Evolutionary conservation across 2,113 vertebrate species (phyloP), one percentile per base, ranked within the genome.

Genomic region (Clarias macrocephalus): DNA sequence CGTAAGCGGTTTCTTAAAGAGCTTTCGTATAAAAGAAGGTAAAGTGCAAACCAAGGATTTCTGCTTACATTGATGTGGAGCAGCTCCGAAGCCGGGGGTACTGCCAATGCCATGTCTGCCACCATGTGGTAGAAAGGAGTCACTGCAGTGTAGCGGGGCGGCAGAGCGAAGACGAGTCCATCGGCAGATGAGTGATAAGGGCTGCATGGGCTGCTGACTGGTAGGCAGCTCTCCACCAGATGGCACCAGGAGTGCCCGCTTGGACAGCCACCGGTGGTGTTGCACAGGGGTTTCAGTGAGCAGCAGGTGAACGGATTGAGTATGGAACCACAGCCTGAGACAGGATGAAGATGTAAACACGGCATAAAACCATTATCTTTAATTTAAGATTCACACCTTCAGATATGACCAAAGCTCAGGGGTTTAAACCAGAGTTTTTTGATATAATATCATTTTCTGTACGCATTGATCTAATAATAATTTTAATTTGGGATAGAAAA

Each of bases 241-340:
- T 93, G 94, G 90, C 96, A 96, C 96, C 96, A 96, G 86, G 96
- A 94, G 80, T 91, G 92, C 0, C 95, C 93, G 15, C 33, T 76
- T 70, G 88, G 88, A 88, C 96, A 96, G 19, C 92, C 94, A 4
- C 95, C 95, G 0, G 94, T 96, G n/a, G 94, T 96, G 93, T 96
- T 96, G 66, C 95, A 96, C 79, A 95, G 89, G 0, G 94, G 93
- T 3, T 89, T 85, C 0, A 73, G 70, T 10, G 94, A 94, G 83
- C 96, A 96, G 91, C 93, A 94, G 90, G 93, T 94, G 87, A 96
- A 96, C 0, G 95, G 93, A 48, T 96, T 95, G 4, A 93, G 87
- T 12, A 95, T 92, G 54, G 91, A 89, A 72, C 89, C 91, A 88
- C 96, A 96, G 68, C 96, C 96, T 96, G 25, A 87, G 63, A 70